A percentile compares a stretch with the other conserved stretches of the same genome.
These are phyloP conservation scores for Temnothorax unifasciatus DNA, from an alignment of 2,888 invertebrate species.

Conservation along the genomic window DNA sequence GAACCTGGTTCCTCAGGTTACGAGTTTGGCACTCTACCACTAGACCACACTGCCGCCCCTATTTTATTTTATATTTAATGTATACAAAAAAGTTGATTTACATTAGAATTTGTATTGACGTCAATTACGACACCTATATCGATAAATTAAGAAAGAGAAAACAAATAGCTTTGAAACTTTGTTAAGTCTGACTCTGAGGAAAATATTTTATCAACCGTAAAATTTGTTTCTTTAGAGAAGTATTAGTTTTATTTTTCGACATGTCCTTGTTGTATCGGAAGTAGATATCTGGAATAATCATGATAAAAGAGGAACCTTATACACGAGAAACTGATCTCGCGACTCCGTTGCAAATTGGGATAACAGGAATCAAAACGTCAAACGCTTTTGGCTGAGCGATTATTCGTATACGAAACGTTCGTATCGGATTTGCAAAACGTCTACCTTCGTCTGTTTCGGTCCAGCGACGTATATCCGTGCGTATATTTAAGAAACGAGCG, in stretches of 20 bases:
- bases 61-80: background rate
- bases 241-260: background rate
- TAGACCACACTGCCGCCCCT: no score
- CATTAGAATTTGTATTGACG: background rate
- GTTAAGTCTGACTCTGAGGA: background rate
- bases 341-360: background rate
- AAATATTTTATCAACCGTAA: background rate
- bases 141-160: background rate
- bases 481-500: constrained; percentile 19
- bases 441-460: background rate
- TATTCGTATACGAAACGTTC: background rate
- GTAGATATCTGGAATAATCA: background rate
- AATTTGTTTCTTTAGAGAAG: background rate
- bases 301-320: background rate
- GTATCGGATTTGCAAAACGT: background rate
- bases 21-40: no score
- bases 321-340: background rate
- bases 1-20: no score
- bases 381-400: background rate
- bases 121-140: background rate
- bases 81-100: background rate
- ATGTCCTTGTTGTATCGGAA: background rate
- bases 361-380: background rate
- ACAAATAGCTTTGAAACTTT: background rate
- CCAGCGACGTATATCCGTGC: background rate